These are phyloP conservation scores for Drosophila chauvacae DNA, from an alignment of 1,140 invertebrate species.

Conservation along the genomic window DNA sequence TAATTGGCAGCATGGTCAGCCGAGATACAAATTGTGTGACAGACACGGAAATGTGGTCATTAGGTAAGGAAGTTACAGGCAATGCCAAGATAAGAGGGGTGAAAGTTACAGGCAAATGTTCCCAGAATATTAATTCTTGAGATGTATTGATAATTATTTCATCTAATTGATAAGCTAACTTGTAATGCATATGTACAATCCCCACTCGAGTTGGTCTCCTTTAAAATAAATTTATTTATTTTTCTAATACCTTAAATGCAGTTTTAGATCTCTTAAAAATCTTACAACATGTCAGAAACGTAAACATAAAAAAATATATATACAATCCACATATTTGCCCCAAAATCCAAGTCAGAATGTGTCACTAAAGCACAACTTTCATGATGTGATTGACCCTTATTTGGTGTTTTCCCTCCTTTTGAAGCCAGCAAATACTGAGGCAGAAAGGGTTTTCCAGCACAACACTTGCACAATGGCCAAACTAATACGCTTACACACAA, in stretches of 20 bases:
- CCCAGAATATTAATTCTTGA: not conserved
- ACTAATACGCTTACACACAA: constrained; percentile 73
- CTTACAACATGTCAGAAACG: not conserved
- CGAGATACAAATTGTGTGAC: constrained; percentile 30
- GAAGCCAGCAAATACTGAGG: not conserved
- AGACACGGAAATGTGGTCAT: constrained; percentile 18
- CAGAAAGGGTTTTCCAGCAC: constrained; percentile 49
- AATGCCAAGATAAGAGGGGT: not conserved
- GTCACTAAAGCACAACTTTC: not conserved
- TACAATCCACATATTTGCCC: not conserved
- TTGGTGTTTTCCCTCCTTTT: constrained; percentile 10
- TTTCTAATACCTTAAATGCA: not conserved
- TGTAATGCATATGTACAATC: not conserved
- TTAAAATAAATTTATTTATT: not conserved
- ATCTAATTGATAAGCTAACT: no score
- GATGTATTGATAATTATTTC: no score
- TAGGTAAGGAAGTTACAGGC: constrained; percentile 47
- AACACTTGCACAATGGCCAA: constrained; percentile 62
- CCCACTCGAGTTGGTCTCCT: not conserved
- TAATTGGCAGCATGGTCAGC: constrained; percentile 66
- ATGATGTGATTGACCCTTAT: constrained; percentile 12
- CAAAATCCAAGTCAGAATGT: not conserved
- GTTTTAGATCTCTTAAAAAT: not conserved
- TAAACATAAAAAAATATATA: no score
- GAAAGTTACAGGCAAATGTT: no score